phyloP scores from a whole-genome alignment of 1,140 invertebrate species.

The Drosophila watanabei region DNA sequence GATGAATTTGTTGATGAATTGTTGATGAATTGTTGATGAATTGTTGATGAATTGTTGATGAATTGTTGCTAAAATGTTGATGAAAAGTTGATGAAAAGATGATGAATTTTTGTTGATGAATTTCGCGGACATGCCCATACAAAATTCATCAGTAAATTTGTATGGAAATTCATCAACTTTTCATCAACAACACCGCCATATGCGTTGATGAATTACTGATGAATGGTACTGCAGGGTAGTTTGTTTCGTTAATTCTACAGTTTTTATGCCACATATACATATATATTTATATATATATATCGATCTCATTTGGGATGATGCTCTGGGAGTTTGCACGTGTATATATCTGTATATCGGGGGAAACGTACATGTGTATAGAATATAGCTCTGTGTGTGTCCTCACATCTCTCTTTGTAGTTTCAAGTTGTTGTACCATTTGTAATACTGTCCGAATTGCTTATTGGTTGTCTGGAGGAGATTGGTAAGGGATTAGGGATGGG shows the following conservation, averaged over 20 bases:
- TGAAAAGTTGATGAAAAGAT: no score
- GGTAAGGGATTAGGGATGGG: conserved; percentile 11
- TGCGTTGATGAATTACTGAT: no score
- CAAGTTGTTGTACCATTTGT: conserved; percentile 56
- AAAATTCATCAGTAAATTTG: no score
- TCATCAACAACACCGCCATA: no score
- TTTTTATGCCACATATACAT: conserved; percentile 10
- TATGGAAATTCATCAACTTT: no score
- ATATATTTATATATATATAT: conserved; percentile 19
- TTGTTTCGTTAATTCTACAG: conserved; percentile 22
- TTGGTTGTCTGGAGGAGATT: conserved; percentile 37
- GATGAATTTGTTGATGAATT: no score
- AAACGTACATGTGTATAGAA: conserved; percentile 65
- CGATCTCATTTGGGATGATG: conserved; percentile 4
- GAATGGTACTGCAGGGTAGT: no score
- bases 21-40: no score
- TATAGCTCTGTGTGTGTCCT: conserved; percentile 53
- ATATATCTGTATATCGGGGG: conserved; percentile 26
- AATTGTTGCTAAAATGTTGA: no score
- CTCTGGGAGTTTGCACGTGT: conserved; percentile 7
- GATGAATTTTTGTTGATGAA: no score
- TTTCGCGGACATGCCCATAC: no score
- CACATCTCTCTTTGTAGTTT: conserved; percentile 29
- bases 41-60: no score
- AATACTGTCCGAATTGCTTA: conserved; percentile 68